Base-by-base conservation (phyloP, 2,797 vertebrate genomes). In the Antennarius maculatus region DNA sequence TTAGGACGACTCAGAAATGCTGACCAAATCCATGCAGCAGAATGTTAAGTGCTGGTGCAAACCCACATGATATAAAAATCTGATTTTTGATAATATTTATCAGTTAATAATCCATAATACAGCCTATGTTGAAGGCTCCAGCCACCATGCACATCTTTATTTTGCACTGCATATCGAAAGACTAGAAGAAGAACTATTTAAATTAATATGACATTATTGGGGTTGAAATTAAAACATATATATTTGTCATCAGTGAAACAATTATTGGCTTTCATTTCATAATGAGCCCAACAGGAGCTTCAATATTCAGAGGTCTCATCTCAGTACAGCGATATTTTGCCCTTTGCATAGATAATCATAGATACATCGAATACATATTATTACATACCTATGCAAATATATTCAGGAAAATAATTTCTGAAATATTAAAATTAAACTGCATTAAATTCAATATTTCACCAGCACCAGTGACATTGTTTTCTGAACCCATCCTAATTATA, bases 401-500 rank as follows among this genome's bases (percentile, higher is more conserved):
- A 51, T 66, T 49, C 46, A 65, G 46, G 37, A 42, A 69, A 73
- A 72, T 18, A 59, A 43, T 43, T n/a, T n/a, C n/a, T n/a, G n/a
- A n/a, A n/a, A n/a, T n/a, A n/a, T n/a, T n/a, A n/a, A n/a, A n/a
- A n/a, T n/a, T 75, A 77, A 81, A 73, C 61, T 73, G 83, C 65
- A 81, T 83, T 83, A 74, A 13, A 57, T 54, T 75, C 66, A 80
- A 81, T 77, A 77, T 76, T 88, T 71, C 56, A 75, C 67, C 71
- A 69, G 48, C 49, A 61, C 39, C 60, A 66, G 50, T 58, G 60
- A 78, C 83, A 83, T 75, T 54, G 69, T 81, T 80, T 81, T 81
- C 74, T 75, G 71, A 86, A 72, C 67, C 60, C 43, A 63, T 73
- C 57, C 77, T 90, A 83, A 88, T 91, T 88, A 84, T 72, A 45